Evolutionary conservation across 2,797 vertebrate species (phyloP).

Genomic region (Anabas testudineus): DNA sequence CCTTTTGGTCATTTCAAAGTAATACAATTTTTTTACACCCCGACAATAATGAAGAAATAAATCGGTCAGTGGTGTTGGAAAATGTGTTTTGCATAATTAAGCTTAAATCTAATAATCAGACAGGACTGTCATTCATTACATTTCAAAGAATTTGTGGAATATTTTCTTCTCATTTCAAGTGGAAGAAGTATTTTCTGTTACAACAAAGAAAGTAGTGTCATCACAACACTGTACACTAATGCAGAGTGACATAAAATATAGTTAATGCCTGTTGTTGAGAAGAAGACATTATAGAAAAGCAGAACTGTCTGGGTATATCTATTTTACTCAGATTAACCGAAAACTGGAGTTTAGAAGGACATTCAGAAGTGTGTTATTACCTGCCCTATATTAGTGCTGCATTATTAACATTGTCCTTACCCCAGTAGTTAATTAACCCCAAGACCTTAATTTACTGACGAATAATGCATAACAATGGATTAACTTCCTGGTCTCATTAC

Average conservation of each 20-base stretch:
- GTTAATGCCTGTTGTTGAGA: slow-evolving; percentile 10
- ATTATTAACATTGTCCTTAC: slow-evolving; percentile 84
- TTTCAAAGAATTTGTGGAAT: slow-evolving; percentile 1
- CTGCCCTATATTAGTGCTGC: slow-evolving; percentile 80
- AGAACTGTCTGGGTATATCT: slow-evolving; percentile 26
- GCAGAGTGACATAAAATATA: slow-evolving; percentile 17
- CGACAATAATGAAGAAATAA: slow-evolving; percentile 23
- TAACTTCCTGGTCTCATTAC: slow-evolving; percentile 83
- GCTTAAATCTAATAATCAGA: slow-evolving; percentile 17
- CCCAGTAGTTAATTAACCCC: slow-evolving; percentile 85
- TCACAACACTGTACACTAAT: background rate
- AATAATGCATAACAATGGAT: slow-evolving; percentile 85
- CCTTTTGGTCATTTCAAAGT: slow-evolving; percentile 28
- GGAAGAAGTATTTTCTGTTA: background rate
- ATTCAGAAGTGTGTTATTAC: slow-evolving; percentile 77
- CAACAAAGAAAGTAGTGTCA: background rate
- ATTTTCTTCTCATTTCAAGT: background rate
- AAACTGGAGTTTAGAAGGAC: slow-evolving; percentile 59
- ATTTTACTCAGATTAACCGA: slow-evolving; percentile 32
- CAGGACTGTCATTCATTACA: slow-evolving; percentile 22
- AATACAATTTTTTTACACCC: slow-evolving; percentile 5
- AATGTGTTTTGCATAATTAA: slow-evolving; percentile 43
- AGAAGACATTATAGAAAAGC: slow-evolving; percentile 14
- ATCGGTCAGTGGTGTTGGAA: slow-evolving; percentile 11
- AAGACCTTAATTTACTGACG: slow-evolving; percentile 83